Percentiles rank a stretch among this genome's conserved stretches.
These are phyloP conservation scores for Hyles vespertilio DNA, from an alignment of 1,140 invertebrate genomes.

Conservation along the genomic window DNA sequence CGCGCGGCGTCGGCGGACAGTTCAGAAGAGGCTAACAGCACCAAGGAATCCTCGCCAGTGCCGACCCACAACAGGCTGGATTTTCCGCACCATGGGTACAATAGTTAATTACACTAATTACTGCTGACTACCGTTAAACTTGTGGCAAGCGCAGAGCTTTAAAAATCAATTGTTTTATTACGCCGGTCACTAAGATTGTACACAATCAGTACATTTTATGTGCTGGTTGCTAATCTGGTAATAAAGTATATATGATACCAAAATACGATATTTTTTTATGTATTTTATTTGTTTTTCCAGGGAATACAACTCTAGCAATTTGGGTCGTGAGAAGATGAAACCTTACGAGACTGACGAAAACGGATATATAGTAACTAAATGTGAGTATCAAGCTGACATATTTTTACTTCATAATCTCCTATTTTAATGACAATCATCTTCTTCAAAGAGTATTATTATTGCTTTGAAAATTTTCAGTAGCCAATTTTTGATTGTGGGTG, in stretches of 20 bases:
- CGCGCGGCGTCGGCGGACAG: slow-evolving; percentile 67
- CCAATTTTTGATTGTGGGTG: too few relatives aligned
- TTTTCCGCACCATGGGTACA: slow-evolving; percentile 38
- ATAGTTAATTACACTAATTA: too few relatives aligned
- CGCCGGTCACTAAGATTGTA: neutral
- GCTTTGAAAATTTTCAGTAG: too few relatives aligned
- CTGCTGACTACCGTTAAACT: too few relatives aligned
- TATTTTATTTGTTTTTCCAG: slow-evolving; percentile 34
- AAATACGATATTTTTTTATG: neutral
- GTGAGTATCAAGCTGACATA: slow-evolving; percentile 34
- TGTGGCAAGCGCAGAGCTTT: too few relatives aligned
- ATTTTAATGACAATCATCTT: too few relatives aligned
- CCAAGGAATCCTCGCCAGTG: slow-evolving; percentile 68
- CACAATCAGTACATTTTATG: neutral
- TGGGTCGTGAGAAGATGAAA: slow-evolving; percentile 56
- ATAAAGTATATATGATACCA: too few relatives aligned
- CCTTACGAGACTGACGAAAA: slow-evolving; percentile 69
- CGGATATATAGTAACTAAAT: slow-evolving; percentile 69
- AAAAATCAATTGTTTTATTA: too few relatives aligned
- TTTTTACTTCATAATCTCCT: neutral
- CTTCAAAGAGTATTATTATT: too few relatives aligned
- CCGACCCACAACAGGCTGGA: slow-evolving; percentile 39
- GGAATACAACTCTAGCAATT: slow-evolving; percentile 41
- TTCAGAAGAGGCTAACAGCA: slow-evolving; percentile 71
- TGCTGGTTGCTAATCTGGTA: neutral